Conservation (phyloP, 1,140 invertebrate genomes). For the Onthophagus taurus region DNA sequence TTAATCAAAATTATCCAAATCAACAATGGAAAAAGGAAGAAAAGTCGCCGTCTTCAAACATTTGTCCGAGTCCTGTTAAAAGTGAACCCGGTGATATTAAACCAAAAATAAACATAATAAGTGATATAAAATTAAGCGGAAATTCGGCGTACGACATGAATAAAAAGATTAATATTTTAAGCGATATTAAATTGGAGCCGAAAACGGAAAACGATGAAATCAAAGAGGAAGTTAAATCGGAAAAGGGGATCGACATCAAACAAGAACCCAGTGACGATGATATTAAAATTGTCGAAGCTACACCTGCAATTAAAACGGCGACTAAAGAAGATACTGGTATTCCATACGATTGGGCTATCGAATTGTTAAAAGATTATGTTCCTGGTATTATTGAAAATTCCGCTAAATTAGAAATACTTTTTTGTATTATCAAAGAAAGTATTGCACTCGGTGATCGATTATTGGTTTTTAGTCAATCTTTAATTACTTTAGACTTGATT, state of each 20-base stretch:
- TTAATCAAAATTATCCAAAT: conserved; percentile 16
- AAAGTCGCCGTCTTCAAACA: conserved; percentile 12
- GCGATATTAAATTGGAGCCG: conserved; percentile 35
- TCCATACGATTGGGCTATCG: conserved; percentile 78
- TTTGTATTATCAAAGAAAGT: conserved; percentile 86
- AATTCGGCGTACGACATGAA: conserved; percentile 15
- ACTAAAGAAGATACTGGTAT: conserved; percentile 66
- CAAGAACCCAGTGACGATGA: conserved; percentile 48
- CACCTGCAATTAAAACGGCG: conserved; percentile 20
- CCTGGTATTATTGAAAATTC: conserved; percentile 87
- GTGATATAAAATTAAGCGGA: conserved; percentile 34
- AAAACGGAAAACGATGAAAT: conserved; percentile 28
- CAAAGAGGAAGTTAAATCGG: conserved; percentile 21
- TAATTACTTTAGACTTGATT: conserved; percentile 93
- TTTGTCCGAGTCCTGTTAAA: conserved; percentile 22
- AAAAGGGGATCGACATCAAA: conserved; percentile 24
- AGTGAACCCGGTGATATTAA: conserved; percentile 25
- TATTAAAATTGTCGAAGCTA: conserved; percentile 38
- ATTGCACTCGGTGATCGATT: conserved; percentile 80
- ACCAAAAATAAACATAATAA: conserved; percentile 37
- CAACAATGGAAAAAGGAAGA: conserved; percentile 28
- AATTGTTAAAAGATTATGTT: conserved; percentile 78
- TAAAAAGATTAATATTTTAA: conserved; percentile 37
- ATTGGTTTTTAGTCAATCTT: conserved; percentile 93
- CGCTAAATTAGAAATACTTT: conserved; percentile 90